A percentile compares a stretch with the other conserved stretches of the same genome.
phyloP scores from a whole-genome alignment of 2,797 vertebrate genomes.

The Lutjanus argentimaculatus region DNA sequence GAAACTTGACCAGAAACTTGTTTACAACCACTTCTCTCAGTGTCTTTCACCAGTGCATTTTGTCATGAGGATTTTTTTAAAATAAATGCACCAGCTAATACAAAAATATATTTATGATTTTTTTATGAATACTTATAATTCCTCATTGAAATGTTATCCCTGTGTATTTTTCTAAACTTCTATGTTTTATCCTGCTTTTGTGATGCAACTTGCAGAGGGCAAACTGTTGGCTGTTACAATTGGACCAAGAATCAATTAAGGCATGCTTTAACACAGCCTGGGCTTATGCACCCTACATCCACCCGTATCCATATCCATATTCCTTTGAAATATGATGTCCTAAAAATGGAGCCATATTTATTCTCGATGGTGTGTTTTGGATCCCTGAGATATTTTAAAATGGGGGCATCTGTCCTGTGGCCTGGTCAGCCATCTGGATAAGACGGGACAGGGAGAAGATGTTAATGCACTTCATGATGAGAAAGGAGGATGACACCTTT shows the following conservation, averaged over 20 bases:
- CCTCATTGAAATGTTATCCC: too few species aligned
- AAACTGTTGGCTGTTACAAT: constrained; percentile 65
- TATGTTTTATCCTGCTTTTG: too few species aligned
- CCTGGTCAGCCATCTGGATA: constrained; percentile 85
- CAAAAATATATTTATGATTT: too few species aligned
- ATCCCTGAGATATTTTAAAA: constrained; percentile 80
- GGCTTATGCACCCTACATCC: constrained; percentile 24
- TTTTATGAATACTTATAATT: too few species aligned
- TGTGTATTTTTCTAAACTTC: too few species aligned
- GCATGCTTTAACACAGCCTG: constrained; percentile 40
- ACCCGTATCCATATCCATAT: constrained; percentile 72
- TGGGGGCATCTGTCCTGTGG: constrained; percentile 81
- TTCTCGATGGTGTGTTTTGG: constrained; percentile 83
- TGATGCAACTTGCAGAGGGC: constrained; percentile 23
- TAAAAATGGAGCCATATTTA: constrained; percentile 84
- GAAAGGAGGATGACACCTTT: constrained; percentile 87
- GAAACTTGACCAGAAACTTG: too few species aligned
- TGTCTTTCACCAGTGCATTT: too few species aligned
- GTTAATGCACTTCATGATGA: constrained; percentile 90
- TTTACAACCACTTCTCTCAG: too few species aligned
- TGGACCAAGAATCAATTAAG: constrained; percentile 67
- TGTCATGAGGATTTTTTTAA: too few species aligned
- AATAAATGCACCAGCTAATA: too few species aligned
- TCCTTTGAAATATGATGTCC: constrained; percentile 88
- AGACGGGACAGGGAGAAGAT: constrained; percentile 80